phyloP scores from a whole-genome alignment of 2,113 vertebrate species.

The Tragelaphus imberbis region DNA sequence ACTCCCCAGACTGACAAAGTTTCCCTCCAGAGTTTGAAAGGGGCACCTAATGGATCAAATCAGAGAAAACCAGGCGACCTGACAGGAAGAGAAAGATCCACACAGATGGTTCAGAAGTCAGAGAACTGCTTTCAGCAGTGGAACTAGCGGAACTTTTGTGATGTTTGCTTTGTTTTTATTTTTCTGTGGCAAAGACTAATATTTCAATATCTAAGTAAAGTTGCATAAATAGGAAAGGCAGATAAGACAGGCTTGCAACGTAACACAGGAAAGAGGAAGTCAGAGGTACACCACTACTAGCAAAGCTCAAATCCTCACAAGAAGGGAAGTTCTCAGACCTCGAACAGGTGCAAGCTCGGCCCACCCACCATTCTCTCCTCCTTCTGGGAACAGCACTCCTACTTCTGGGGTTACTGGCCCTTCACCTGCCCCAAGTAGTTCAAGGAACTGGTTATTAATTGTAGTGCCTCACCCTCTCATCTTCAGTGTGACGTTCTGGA shows the following conservation, averaged over 20 bases:
- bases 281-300: accelerated
- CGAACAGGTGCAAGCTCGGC: not conserved
- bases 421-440: not conserved
- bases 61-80: not conserved
- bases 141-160: not conserved
- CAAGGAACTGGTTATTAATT: too few species aligned
- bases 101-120: not conserved
- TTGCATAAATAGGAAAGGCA: not conserved
- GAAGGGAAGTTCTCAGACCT: not conserved
- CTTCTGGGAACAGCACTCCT: not conserved
- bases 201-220: not conserved
- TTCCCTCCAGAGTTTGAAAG: not conserved
- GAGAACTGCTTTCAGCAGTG: not conserved
- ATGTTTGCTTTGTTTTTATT: not conserved
- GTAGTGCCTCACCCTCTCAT: not conserved
- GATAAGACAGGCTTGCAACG: not conserved
- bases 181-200: not conserved
- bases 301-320: not conserved
- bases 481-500: not conserved
- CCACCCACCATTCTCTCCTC: too few species aligned
- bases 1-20: not conserved
- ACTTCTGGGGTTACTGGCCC: not conserved
- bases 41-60: too few species aligned
- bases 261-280: not conserved
- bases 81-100: not conserved